phyloP scores from a whole-genome alignment of 2,888 invertebrate genomes.

The Dasysyrphus albostriatus region DNA sequence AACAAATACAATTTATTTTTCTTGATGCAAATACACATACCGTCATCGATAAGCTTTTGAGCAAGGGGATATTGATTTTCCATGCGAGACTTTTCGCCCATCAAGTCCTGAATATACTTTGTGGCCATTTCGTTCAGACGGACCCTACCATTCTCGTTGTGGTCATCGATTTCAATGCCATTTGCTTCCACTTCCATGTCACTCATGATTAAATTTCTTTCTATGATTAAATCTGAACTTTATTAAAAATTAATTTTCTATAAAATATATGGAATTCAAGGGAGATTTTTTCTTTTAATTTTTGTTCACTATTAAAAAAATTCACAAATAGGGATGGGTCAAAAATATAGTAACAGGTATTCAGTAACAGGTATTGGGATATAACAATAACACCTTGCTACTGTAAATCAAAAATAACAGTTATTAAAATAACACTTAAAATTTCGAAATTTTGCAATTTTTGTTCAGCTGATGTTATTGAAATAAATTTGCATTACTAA shows the following conservation, averaged over 20 bases:
- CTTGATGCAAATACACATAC: constrained; percentile 74
- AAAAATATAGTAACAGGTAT: no score
- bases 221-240: background rate
- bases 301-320: background rate
- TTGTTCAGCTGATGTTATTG: no score
- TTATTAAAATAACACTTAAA: no score
- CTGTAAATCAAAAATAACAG: no score
- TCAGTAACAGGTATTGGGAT: no score
- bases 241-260: background rate
- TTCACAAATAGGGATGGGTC: no score
- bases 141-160: constrained; percentile 80
- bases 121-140: constrained; percentile 81
- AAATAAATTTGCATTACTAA: no score
- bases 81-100: constrained; percentile 81
- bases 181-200: constrained; percentile 78
- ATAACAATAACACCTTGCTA: no score
- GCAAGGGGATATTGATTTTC: constrained; percentile 82
- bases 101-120: constrained; percentile 82
- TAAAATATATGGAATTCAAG: background rate
- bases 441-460: no score
- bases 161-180: constrained; percentile 80
- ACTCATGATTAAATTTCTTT: constrained; percentile 51
- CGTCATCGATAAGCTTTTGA: constrained; percentile 82
- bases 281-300: background rate
- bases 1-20: background rate